Base-by-base conservation (phyloP, 2,113 vertebrate species). In the Condylura cristata region DNA sequence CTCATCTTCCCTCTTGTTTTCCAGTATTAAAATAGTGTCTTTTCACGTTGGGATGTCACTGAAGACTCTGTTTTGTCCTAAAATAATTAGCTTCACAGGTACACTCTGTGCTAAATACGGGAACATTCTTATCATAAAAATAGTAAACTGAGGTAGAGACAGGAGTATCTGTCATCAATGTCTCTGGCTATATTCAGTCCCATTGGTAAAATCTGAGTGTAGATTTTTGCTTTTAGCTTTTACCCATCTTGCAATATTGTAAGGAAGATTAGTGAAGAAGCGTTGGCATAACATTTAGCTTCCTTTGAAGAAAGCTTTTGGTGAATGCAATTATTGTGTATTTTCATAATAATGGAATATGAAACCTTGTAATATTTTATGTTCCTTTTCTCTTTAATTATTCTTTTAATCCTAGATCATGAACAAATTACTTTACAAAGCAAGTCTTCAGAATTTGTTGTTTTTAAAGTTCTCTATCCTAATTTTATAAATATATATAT, bases 271-370 rank as follows among this genome's bases (percentile, higher is more conserved):
- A 96, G 96, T 87, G 72, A 95, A 89, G 72, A 94, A 86, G 85
- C 90, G 56, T 88, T 96, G 96, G 84, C 81, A 93, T 86, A 85
- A 93, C 76, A 95, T 89, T 96, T 90, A 84, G 81, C 88, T 90
- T 95, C 44, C 44, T 75, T 92, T 72, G 89, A 93, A 95, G 81
- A 93, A 96, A 95, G 39, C 78, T 22, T 88, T 91, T 93, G 58
- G 85, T 86, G 96, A 96, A 94, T 91, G 88, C n/a, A 92, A 83
- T 96, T 92, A 94, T 72, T 82, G 76, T 91, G 56, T 30, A 88
- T 91, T 97, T 96, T 96, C 86, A 74, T 89, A 93, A 95, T 81
- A 97, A 95, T 91, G 71, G 95, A 92, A 80, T 90, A 94, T 74
- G 83, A 96, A 91, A 88, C 91, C 93, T 53, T 17, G 6, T 26